Percentiles rank a stretch among this genome's conserved stretches.
Evolutionary conservation across 2,113 vertebrate species (phyloP).

Genomic region (Onychostruthus taczanowskii): DNA sequence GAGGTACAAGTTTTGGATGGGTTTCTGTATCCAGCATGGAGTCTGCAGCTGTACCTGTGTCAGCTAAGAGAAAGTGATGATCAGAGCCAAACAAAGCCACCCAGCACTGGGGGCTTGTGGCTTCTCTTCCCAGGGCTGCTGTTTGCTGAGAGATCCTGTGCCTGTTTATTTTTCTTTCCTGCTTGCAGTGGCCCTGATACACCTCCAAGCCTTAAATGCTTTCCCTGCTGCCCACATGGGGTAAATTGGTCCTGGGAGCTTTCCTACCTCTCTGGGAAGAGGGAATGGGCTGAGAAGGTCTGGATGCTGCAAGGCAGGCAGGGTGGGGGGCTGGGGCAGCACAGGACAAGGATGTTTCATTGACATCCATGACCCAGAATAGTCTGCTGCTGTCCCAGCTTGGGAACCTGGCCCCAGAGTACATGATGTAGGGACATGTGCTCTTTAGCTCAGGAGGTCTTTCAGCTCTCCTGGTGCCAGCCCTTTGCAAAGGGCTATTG

Average conservation of each 20-base stretch:
- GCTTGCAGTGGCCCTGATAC: slow-evolving; percentile 45
- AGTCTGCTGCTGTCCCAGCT: neutral
- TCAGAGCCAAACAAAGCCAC: neutral
- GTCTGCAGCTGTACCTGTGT: neutral
- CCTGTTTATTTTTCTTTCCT: slow-evolving; percentile 44
- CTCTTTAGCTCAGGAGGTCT: neutral
- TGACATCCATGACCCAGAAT: neutral
- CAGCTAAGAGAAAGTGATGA: neutral
- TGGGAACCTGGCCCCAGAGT: neutral
- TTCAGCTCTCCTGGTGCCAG: neutral
- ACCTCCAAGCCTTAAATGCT: slow-evolving; percentile 18
- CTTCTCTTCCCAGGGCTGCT: neutral
- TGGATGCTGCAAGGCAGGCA: neutral
- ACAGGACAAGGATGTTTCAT: neutral
- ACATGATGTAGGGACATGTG: neutral
- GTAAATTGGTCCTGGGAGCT: slow-evolving; percentile 18
- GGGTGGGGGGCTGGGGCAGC: neutral
- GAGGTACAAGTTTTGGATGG: neutral
- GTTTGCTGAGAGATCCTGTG: neutral
- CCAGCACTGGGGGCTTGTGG: neutral
- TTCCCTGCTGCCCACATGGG: slow-evolving; percentile 12
- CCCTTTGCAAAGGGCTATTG: neutral
- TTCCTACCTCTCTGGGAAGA: neutral
- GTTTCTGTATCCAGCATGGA: neutral
- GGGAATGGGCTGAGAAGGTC: neutral